These are phyloP conservation scores for Herpailurus yagouaroundi DNA, from an alignment of 2,113 vertebrate species.

Conservation along the genomic window DNA sequence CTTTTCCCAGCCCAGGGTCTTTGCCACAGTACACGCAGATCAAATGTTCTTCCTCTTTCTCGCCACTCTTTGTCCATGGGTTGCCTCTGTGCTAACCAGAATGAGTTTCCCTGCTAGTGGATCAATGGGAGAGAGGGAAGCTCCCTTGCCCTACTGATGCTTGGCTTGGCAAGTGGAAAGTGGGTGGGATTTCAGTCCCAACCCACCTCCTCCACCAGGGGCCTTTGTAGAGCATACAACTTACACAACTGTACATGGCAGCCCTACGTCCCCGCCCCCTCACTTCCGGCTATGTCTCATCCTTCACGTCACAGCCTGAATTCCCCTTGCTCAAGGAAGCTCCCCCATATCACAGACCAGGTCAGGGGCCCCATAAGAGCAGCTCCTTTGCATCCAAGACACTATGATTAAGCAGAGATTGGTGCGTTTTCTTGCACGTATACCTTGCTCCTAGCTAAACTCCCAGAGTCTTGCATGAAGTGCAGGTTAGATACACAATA, in stretches of 20 bases:
- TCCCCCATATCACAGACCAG: neutral
- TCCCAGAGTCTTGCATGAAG: too few relatives aligned
- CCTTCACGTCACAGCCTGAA: too few relatives aligned
- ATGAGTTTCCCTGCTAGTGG: neutral
- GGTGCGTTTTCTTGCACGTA: neutral
- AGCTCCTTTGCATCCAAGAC: neutral
- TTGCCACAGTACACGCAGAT: too few relatives aligned
- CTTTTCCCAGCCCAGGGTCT: neutral
- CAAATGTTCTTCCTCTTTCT: neutral
- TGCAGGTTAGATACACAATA: neutral
- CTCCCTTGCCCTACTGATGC: fast-evolving
- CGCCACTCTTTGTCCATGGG: neutral
- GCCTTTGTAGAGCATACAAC: too few relatives aligned
- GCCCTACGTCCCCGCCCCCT: fast-evolving
- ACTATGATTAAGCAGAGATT: neutral
- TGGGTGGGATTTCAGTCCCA: neutral
- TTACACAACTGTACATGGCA: neutral
- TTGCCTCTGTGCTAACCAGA: neutral
- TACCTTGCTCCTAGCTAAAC: neutral
- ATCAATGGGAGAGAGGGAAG: neutral
- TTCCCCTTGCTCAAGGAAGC: neutral
- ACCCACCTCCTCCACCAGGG: neutral
- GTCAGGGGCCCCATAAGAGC: neutral
- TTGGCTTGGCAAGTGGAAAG: too few relatives aligned
- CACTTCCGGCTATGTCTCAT: neutral